Evolutionary conservation across 2,888 invertebrate genomes (phyloP).

Genomic region (Sialis fuliginosa): DNA sequence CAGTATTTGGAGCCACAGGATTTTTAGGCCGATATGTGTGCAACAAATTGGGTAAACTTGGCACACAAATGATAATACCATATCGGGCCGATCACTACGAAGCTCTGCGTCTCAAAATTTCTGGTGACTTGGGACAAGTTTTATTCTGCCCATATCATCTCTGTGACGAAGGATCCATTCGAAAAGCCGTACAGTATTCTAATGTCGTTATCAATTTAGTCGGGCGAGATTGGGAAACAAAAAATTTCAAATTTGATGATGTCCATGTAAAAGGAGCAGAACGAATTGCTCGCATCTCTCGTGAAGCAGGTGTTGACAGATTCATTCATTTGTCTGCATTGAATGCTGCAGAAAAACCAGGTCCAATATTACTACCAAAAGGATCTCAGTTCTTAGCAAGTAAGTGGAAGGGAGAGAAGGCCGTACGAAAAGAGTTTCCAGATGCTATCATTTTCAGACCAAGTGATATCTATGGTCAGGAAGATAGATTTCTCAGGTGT

Average conservation of each 20-base stretch:
- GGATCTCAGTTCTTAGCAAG: constrained; percentile 63
- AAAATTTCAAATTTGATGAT: constrained; percentile 71
- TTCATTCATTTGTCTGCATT: constrained; percentile 85
- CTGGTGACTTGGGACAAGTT: constrained; percentile 91
- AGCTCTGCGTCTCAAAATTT: constrained; percentile 57
- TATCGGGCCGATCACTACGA: constrained; percentile 78
- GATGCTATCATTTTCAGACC: constrained; percentile 87
- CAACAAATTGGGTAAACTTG: constrained; percentile 76
- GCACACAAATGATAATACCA: constrained; percentile 77
- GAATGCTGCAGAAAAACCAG: constrained; percentile 57
- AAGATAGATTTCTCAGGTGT: constrained; percentile 67
- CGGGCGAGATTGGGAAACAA: constrained; percentile 83
- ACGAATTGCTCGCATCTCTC: constrained; percentile 56
- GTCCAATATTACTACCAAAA: constrained; percentile 41
- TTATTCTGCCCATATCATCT: constrained; percentile 74
- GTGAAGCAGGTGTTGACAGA: constrained; percentile 69
- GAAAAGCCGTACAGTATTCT: constrained; percentile 76
- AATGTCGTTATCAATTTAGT: constrained; percentile 93
- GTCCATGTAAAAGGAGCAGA: constrained; percentile 76
- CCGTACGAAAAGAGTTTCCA: constrained; percentile 89
- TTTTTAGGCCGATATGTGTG: constrained; percentile 77
- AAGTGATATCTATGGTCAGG: constrained; percentile 79
- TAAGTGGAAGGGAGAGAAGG: constrained; percentile 74
- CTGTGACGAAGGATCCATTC: constrained; percentile 70
- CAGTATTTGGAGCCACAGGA: constrained; percentile 89